Evolutionary conservation across 2,888 invertebrate genomes (phyloP).

Genomic region (Miltochrista miniata): DNA sequence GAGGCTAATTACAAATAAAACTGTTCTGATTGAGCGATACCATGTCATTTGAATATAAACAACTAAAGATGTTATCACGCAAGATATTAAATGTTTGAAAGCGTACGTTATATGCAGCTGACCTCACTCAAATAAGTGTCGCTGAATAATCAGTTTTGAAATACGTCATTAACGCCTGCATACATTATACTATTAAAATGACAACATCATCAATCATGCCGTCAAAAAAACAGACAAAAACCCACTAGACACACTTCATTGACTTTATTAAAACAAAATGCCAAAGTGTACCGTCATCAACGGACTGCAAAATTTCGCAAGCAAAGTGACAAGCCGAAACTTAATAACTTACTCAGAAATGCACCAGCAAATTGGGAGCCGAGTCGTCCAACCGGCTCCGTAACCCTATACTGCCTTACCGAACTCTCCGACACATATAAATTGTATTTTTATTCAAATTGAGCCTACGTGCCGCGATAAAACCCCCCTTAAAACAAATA

Average conservation of each 20-base stretch:
- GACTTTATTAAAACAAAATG: conserved; percentile 43
- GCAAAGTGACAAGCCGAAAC: conserved; percentile 81
- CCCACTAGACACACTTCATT: conserved; percentile 40
- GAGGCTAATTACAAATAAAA: conserved; percentile 24
- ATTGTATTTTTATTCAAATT: conserved; percentile 84
- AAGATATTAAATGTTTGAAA: conserved; percentile 24
- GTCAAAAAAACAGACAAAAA: conserved; percentile 31
- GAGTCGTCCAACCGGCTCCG: conserved; percentile 72
- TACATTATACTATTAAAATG: conserved; percentile 27
- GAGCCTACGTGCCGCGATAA: conserved; percentile 78
- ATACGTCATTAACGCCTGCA: conserved; percentile 29
- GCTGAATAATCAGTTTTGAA: conserved; percentile 26
- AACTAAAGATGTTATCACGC: conserved; percentile 22
- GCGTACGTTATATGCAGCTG: conserved; percentile 18
- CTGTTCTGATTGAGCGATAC: conserved; percentile 23
- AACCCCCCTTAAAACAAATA: conserved; percentile 79
- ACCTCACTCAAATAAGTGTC: conserved; percentile 22
- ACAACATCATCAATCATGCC: conserved; percentile 32
- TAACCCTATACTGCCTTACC: conserved; percentile 77
- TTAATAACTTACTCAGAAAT: conserved; percentile 83
- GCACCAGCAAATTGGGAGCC: conserved; percentile 80
- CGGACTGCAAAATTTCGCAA: conserved; percentile 78
- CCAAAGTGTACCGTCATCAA: conserved; percentile 44
- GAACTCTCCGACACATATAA: conserved; percentile 80
- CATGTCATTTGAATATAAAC: conserved; percentile 19